Evolutionary conservation across 1,140 invertebrate species (phyloP).

Genomic region (Zeugodacus cucurbitae): DNA sequence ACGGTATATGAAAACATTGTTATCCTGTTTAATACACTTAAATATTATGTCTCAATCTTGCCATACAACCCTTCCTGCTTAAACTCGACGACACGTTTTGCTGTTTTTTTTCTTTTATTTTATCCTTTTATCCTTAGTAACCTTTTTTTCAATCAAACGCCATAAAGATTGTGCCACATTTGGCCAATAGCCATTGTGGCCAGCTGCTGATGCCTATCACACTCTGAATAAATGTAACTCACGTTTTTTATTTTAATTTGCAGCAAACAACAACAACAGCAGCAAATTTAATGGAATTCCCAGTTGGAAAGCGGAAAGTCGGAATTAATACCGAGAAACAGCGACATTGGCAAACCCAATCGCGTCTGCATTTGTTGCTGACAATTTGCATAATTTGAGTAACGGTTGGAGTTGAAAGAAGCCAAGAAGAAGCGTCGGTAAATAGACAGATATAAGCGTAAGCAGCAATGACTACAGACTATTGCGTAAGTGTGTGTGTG

Average conservation of each 20-base stretch:
- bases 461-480: too few relatives aligned
- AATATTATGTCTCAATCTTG: background rate
- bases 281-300: background rate
- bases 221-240: background rate
- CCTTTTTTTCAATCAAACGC: background rate
- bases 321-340: background rate
- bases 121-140: background rate
- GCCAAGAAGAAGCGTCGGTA: background rate
- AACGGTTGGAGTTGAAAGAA: background rate
- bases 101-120: background rate
- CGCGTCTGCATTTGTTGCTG: conserved; percentile 10
- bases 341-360: background rate
- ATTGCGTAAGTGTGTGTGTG: background rate
- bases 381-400: conserved; percentile 9
- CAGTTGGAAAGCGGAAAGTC: background rate
- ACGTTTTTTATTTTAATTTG: conserved; percentile 5
- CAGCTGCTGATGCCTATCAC: conserved; percentile 7
- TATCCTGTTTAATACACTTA: background rate
- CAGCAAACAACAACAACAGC: background rate
- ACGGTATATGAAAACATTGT: background rate
- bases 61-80: background rate
- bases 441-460: background rate
- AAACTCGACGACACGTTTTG: background rate
- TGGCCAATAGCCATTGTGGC: background rate
- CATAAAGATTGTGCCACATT: background rate